Percentiles rank a stretch among this genome's conserved stretches.
Conservation (phyloP, 2,113 vertebrate species). For the Elgaria multicarinata region DNA sequence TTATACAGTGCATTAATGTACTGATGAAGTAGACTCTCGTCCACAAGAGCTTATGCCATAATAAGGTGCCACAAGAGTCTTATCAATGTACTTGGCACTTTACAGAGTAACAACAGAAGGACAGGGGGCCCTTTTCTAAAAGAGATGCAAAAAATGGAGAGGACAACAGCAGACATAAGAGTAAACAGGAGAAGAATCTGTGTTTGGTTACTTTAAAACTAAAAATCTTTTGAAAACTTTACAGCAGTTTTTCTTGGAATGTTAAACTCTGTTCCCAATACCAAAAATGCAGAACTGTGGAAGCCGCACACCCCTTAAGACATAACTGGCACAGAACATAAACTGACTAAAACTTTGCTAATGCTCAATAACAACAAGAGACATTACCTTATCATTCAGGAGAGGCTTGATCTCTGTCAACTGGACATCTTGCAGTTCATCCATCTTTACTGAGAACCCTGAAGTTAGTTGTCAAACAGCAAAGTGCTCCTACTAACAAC, state of each 20-base stretch:
- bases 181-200: too few species aligned
- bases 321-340: background rate
- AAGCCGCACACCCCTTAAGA: background rate
- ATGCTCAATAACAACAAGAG: background rate
- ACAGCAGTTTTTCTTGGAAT: background rate
- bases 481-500: constrained; percentile 68
- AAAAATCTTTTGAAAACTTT: background rate
- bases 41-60: background rate
- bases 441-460: constrained; percentile 77
- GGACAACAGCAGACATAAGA: background rate
- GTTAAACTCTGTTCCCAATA: background rate
- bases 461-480: constrained; percentile 42
- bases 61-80: background rate
- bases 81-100: background rate
- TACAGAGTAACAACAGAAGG: background rate
- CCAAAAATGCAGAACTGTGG: background rate
- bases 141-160: background rate
- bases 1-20: background rate
- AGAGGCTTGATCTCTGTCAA: constrained; percentile 96
- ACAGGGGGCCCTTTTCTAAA: background rate
- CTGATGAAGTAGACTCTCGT: background rate
- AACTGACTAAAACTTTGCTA: background rate
- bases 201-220: background rate
- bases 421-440: constrained; percentile 95
- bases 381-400: constrained; percentile 89